phyloP scores from a whole-genome alignment of 2,113 vertebrate genomes.

The Salvator merianae region DNA sequence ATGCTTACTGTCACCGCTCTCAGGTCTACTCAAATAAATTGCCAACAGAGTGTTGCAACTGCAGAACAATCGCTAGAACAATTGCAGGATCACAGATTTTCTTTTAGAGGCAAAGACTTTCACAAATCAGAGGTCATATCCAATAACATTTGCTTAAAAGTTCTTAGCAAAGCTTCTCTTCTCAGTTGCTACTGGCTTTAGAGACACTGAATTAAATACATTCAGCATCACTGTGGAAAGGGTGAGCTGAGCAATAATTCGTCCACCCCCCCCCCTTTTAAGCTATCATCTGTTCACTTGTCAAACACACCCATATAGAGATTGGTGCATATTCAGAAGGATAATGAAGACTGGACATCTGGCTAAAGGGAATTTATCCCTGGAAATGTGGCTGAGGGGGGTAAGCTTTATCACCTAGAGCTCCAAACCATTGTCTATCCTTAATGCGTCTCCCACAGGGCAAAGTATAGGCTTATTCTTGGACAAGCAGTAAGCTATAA shows the following conservation, averaged over 20 bases:
- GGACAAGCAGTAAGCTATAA: slow-evolving; percentile 7
- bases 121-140: slow-evolving; percentile 67
- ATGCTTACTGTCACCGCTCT: slow-evolving; percentile 62
- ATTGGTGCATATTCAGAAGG: background rate
- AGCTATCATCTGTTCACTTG: slow-evolving; percentile 49
- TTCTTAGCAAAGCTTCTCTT: slow-evolving; percentile 63
- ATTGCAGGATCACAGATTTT: slow-evolving; percentile 37
- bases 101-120: slow-evolving; percentile 31
- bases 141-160: slow-evolving; percentile 71
- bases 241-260: slow-evolving; percentile 57
- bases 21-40: slow-evolving; percentile 65
- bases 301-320: background rate
- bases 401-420: background rate
- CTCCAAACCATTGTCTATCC: background rate
- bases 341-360: slow-evolving; percentile 14
- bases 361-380: slow-evolving; percentile 8
- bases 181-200: slow-evolving; percentile 45
- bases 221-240: background rate
- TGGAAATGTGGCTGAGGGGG: background rate
- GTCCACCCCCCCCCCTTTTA: slow-evolving; percentile 32
- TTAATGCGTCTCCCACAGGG: background rate
- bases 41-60: slow-evolving; percentile 30
- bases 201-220: slow-evolving; percentile 57
- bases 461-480: slow-evolving; percentile 5
- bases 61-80: slow-evolving; percentile 44